Percentiles rank a stretch among this genome's conserved stretches.
These are phyloP conservation scores for Unio delphinus DNA, from an alignment of 2,888 invertebrate genomes.

Conservation along the genomic window DNA sequence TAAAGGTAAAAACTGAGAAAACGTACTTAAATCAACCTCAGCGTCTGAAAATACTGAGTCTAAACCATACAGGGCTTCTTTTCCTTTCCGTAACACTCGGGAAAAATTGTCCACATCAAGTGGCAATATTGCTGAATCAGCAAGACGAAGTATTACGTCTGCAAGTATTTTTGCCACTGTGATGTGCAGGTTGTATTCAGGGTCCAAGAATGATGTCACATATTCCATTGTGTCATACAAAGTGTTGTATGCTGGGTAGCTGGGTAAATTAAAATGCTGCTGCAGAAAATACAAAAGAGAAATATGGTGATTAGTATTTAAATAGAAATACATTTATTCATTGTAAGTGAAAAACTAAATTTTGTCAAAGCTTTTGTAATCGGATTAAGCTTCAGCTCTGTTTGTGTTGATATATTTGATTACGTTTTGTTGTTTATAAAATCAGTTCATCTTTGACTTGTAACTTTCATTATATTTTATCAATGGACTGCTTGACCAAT, in stretches of 20 bases:
- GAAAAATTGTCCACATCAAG: constrained; percentile 46
- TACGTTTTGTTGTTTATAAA: background rate
- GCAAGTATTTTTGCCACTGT: constrained; percentile 53
- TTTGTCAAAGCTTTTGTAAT: background rate
- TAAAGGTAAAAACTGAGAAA: no score
- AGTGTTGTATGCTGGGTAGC: constrained; percentile 69
- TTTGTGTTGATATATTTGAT: background rate
- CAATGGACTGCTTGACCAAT: no score
- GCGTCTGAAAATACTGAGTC: constrained; percentile 20
- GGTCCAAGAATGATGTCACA: constrained; percentile 66
- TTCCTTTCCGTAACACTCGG: constrained; percentile 40
- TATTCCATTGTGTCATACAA: constrained; percentile 69
- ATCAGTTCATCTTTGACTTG: no score
- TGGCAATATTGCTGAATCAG: constrained; percentile 60
- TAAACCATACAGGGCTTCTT: constrained; percentile 21
- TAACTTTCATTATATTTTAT: no score
- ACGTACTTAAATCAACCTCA: constrained; percentile 32
- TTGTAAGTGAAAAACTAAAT: background rate
- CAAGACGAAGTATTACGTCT: constrained; percentile 57
- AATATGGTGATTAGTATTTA: background rate
- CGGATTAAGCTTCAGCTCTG: background rate
- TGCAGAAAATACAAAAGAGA: constrained; percentile 20
- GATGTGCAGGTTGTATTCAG: constrained; percentile 60
- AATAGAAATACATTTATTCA: background rate
- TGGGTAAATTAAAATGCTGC: constrained; percentile 49